Evolutionary conservation across 2,113 vertebrate genomes (phyloP).

Genomic region (Dromaius novaehollandiae): DNA sequence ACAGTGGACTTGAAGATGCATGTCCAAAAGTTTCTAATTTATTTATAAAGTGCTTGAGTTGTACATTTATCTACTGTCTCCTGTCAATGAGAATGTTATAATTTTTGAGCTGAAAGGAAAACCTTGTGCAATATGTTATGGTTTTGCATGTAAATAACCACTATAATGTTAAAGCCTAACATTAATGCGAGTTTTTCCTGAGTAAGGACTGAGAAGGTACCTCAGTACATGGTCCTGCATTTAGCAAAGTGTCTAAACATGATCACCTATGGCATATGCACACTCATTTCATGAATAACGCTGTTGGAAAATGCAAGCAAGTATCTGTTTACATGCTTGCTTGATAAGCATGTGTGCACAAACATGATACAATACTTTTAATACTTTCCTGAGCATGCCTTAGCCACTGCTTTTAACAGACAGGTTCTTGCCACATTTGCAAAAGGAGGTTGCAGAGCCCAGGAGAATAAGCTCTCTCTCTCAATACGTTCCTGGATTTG

Average conservation of each 20-base stretch:
- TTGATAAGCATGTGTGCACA: not conserved
- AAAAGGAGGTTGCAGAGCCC: not conserved
- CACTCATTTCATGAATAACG: not conserved
- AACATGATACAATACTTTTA: not conserved
- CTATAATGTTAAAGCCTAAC: not conserved
- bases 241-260: not conserved
- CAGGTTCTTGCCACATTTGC: not conserved
- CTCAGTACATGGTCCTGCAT: rapidly evolving
- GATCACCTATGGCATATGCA: not conserved
- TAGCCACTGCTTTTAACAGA: not conserved
- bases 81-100: not conserved
- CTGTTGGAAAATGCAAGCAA: not conserved
- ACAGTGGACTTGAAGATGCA: not conserved
- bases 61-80: not conserved
- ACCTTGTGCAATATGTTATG: not conserved
- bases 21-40: not conserved
- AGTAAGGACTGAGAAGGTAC: slow-evolving; percentile 42
- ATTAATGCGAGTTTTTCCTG: slow-evolving; percentile 49
- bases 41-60: not conserved
- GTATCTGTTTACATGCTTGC: not conserved
- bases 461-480: not conserved
- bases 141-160: not conserved
- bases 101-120: not conserved
- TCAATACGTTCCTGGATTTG: not conserved
- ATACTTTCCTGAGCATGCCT: not conserved